These are phyloP conservation scores for Tanypteryx hageni DNA, from an alignment of 2,888 invertebrate species.

Conservation along the genomic window DNA sequence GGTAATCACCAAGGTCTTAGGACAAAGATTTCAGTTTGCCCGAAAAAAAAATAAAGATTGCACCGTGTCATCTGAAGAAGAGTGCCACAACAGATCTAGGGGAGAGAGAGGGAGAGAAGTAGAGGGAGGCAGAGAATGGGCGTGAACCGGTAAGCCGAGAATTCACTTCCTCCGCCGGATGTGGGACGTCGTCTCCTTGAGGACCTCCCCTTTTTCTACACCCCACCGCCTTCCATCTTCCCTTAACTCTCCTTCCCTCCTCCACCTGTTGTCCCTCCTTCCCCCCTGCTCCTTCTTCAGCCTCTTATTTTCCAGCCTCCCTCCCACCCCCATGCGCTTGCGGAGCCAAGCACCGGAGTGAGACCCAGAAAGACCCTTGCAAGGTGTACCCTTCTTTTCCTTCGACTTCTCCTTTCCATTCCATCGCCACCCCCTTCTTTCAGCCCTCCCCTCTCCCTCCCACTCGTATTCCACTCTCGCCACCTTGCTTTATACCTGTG, in stretches of 20 bases:
- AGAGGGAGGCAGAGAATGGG: neutral
- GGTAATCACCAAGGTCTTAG: neutral
- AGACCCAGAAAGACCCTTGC: conserved; percentile 27
- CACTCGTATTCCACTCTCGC: conserved; percentile 22
- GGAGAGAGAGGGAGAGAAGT: no score
- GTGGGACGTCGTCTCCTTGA: conserved; percentile 40
- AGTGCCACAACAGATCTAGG: neutral
- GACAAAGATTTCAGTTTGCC: neutral
- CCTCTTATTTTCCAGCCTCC: neutral
- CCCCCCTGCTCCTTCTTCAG: neutral
- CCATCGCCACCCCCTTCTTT: neutral
- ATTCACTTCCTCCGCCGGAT: conserved; percentile 58
- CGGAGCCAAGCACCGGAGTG: conserved; percentile 13
- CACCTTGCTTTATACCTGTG: conserved; percentile 42
- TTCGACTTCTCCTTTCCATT: neutral
- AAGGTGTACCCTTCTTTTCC: conserved; percentile 58
- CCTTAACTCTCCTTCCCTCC: neutral
- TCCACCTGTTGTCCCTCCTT: conserved; percentile 13
- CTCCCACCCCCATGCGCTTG: neutral
- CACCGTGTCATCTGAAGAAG: neutral
- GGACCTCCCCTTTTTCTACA: neutral
- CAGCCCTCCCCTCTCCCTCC: neutral
- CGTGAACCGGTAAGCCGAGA: conserved; percentile 62
- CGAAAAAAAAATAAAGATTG: neutral
- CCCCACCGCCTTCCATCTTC: neutral